Evolutionary conservation across 2,888 invertebrate species (phyloP).

Genomic region (Tetramorium bicarinatum): DNA sequence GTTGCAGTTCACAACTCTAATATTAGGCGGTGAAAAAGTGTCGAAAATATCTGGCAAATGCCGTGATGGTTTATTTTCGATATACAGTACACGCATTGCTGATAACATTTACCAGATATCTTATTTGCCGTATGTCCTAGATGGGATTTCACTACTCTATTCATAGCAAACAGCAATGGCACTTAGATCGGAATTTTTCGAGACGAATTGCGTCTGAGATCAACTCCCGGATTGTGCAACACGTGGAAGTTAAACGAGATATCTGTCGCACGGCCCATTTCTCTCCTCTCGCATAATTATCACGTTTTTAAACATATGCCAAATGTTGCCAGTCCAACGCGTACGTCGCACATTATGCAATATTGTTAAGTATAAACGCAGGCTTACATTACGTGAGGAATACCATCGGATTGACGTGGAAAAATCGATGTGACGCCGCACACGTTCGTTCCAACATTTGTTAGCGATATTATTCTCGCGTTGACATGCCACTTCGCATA

Average conservation of each 20-base stretch:
- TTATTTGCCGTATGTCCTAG: neutral
- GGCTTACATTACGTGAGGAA: neutral
- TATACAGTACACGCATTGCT: slow-evolving; percentile 9
- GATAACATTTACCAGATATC: slow-evolving; percentile 30
- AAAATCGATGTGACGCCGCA: slow-evolving; percentile 23
- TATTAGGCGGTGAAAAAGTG: slow-evolving; percentile 63
- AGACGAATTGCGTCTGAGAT: neutral
- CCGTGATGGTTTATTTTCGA: slow-evolving; percentile 69
- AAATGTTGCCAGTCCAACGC: slow-evolving; percentile 20
- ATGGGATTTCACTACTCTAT: slow-evolving; percentile 30
- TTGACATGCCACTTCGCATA: neutral
- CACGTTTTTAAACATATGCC: slow-evolving; percentile 36
- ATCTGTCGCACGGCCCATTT: neutral
- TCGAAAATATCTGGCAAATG: slow-evolving; percentile 74
- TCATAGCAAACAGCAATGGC: slow-evolving; percentile 27
- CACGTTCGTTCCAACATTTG: neutral
- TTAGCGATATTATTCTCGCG: neutral
- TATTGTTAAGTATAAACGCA: slow-evolving; percentile 6
- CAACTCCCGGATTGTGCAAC: slow-evolving; percentile 4
- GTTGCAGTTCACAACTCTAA: slow-evolving; percentile 66
- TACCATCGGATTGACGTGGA: neutral
- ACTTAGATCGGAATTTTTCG: neutral
- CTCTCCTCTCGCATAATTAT: slow-evolving; percentile 13
- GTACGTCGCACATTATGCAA: neutral
- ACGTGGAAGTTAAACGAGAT: slow-evolving; percentile 4